Base-by-base conservation (phyloP, 2,113 vertebrate species). In the Gasterosteus aculeatus region DNA sequence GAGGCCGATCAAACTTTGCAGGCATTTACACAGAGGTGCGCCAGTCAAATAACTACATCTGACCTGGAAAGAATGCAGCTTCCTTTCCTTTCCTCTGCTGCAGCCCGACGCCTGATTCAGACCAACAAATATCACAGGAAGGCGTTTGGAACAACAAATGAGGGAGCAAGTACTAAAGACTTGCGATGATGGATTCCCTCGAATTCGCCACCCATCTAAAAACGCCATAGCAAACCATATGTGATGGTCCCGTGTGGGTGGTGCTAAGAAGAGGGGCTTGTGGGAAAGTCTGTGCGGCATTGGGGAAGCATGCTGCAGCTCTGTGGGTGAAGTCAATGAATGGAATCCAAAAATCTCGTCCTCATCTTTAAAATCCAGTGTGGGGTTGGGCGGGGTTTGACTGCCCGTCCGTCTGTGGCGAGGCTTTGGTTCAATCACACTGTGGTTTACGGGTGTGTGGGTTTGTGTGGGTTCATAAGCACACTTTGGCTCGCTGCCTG, bases 401-500 rank as follows among this genome's bases (percentile, higher is more conserved):
- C 51, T 70, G 75, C 67, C 42, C 69, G n/a, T 82, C 29, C 80
- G 60, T 22, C 70, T 71, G 67, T 66, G 57, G 68, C 64, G 53
- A 78, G 41, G 79, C 53, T 73, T 76, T 75, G 63, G 47, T 71
- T 75, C 75, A 81, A 75, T 75, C 62, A 78, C n/a, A 47, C 69
- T 66, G 10, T 63, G 26, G 61, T 77, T 15, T 78, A 15, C n/a
- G 26, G 29, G 35, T 62, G 16, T 56, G 26, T 68, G 70, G 39
- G 64, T 58, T 62, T 67, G 78, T 73, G 77, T 68, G 75, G 38
- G 69, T 35, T 42, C 51, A 18, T 22, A 56, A 49, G 73, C 31
- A 75, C 10, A 26, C 61, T 38, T 80, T 89, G 92, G 92, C 91
- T 93, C 74, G 73, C 88, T 84, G 91, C 89, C 94, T 84, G 79